Conservation (phyloP, 2,797 vertebrate genomes). For the Pithecia hirsuta region DNA sequence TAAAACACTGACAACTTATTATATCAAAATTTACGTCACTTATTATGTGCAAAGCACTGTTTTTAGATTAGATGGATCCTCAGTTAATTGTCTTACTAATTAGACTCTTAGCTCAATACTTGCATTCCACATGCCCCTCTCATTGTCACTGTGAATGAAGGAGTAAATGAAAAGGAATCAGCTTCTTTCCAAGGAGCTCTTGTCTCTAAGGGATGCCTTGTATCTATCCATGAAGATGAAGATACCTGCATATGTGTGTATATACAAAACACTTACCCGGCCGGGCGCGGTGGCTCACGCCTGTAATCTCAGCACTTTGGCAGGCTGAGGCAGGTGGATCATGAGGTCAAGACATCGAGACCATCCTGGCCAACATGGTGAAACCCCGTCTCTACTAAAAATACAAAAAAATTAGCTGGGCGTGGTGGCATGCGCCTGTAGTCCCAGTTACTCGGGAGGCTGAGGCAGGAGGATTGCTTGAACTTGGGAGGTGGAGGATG, state of each 20-base stretch:
- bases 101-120: not conserved
- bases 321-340: too few relatives aligned
- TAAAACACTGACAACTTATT: not conserved
- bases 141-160: not conserved
- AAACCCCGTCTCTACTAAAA: too few relatives aligned
- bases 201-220: not conserved
- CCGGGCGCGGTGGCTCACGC: too few relatives aligned
- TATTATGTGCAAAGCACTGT: not conserved
- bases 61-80: not conserved
- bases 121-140: not conserved
- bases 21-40: not conserved
- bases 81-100: not conserved
- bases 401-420: too few relatives aligned
- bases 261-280: not conserved
- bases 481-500: too few relatives aligned
- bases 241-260: not conserved
- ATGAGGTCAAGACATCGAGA: too few relatives aligned
- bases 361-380: too few relatives aligned
- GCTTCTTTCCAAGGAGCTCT: not conserved
- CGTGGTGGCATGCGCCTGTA: too few relatives aligned
- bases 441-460: too few relatives aligned
- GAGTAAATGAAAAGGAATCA: not conserved
- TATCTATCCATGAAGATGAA: not conserved
- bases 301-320: too few relatives aligned
- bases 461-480: too few relatives aligned